Conservation (phyloP, 2,113 vertebrate genomes). For the Sclerurus mexicanus region DNA sequence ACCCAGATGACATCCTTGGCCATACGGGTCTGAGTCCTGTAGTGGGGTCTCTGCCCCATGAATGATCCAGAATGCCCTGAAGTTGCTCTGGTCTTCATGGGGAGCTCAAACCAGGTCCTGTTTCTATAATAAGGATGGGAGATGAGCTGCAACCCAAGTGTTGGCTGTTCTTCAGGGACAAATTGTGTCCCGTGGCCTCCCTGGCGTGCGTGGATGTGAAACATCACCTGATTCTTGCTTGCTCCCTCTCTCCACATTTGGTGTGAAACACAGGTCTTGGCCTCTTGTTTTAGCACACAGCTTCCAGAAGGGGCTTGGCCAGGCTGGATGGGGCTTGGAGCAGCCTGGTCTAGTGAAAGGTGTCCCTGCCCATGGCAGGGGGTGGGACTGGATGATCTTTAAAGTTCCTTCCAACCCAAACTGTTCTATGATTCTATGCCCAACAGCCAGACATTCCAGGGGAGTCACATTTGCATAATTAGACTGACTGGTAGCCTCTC, state of each 20-base stretch:
- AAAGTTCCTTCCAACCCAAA: not conserved
- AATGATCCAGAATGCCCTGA: not conserved
- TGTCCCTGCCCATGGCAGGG: too few relatives aligned
- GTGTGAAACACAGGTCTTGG: not conserved
- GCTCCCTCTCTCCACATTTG: not conserved
- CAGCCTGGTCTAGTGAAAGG: not conserved
- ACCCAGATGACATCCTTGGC: not conserved
- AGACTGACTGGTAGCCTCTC: not conserved
- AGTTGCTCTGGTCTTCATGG: not conserved
- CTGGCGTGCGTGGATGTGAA: not conserved
- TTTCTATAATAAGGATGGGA: not conserved
- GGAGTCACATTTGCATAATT: not conserved
- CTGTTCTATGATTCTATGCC: not conserved
- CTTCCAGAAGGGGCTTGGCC: not conserved
- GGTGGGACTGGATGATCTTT: not conserved
- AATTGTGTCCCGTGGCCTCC: not conserved
- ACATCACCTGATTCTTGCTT: not conserved
- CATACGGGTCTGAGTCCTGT: accelerated
- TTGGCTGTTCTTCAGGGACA: not conserved
- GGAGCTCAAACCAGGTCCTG: not conserved
- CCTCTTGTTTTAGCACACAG: not conserved
- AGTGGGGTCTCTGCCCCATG: not conserved
- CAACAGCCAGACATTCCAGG: not conserved
- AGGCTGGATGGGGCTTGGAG: not conserved
- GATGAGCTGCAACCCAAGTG: accelerated